Evolutionary conservation across 2,888 invertebrate species (phyloP).

Genomic region (Metopia argyrocephala): DNA sequence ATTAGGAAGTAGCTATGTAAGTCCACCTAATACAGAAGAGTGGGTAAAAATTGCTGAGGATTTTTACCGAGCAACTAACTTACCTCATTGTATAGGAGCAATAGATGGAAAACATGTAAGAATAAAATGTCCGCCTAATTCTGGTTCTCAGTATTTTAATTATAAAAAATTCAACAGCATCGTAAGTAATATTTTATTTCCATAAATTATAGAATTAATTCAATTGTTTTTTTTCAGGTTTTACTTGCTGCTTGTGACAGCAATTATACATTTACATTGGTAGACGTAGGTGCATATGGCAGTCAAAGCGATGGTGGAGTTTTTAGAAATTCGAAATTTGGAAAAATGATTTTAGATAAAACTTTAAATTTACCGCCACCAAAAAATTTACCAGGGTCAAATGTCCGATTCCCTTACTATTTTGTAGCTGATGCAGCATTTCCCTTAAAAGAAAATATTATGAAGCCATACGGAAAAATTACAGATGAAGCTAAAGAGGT

Average conservation of each 20-base stretch:
- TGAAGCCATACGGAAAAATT: background rate
- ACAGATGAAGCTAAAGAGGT: background rate
- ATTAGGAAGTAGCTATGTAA: constrained; percentile 22
- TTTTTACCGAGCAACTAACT: background rate
- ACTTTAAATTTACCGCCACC: background rate
- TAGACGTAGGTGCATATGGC: background rate
- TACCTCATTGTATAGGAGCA: background rate
- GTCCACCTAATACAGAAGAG: constrained; percentile 17
- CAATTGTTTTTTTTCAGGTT: too few species aligned
- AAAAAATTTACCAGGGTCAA: background rate
- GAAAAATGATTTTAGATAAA: background rate
- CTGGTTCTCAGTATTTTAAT: background rate
- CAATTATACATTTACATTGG: background rate
- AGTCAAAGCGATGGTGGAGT: background rate
- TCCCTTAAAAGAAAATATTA: too few species aligned
- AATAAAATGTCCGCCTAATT: background rate
- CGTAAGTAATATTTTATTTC: background rate
- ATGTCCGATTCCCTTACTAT: background rate
- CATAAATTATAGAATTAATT: too few species aligned
- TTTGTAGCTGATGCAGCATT: background rate
- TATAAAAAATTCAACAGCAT: background rate
- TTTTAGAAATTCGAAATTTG: background rate
- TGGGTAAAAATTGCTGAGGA: constrained; percentile 24
- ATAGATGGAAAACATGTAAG: background rate
- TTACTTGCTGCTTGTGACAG: background rate